Evolutionary conservation across 2,113 vertebrate species (phyloP).

Genomic region (Forbesichthys papilliferus): DNA sequence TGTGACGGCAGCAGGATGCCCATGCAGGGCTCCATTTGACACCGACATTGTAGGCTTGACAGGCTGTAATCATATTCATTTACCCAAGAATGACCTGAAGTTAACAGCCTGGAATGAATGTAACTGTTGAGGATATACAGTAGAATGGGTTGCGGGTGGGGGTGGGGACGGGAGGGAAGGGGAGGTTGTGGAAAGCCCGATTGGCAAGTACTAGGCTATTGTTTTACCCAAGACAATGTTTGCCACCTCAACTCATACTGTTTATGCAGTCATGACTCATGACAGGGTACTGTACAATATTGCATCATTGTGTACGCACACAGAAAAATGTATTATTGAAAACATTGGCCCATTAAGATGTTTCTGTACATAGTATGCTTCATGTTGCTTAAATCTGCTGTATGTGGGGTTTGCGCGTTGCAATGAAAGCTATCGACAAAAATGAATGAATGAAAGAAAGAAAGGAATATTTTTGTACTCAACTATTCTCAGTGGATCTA

Average conservation of each 20-base stretch:
- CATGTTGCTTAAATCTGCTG: too few species aligned
- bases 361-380: background rate
- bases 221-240: background rate
- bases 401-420: background rate
- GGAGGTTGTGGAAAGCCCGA: too few species aligned
- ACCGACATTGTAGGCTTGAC: conserved; percentile 27
- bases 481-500: too few species aligned
- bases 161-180: too few species aligned
- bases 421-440: too few species aligned
- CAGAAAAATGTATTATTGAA: background rate
- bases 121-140: background rate
- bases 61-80: conserved; percentile 45
- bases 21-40: conserved; percentile 15
- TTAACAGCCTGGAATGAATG: background rate
- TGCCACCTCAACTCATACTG: background rate
- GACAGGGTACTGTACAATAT: background rate
- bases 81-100: background rate
- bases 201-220: too few species aligned
- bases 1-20: conserved; percentile 5
- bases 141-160: too few species aligned
- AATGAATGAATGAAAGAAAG: too few species aligned
- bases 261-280: background rate
- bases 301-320: background rate
- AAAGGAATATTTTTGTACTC: too few species aligned
- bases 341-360: background rate